Base-by-base conservation (phyloP, 1,140 invertebrate genomes). In the Drosophila kurseongensis region DNA sequence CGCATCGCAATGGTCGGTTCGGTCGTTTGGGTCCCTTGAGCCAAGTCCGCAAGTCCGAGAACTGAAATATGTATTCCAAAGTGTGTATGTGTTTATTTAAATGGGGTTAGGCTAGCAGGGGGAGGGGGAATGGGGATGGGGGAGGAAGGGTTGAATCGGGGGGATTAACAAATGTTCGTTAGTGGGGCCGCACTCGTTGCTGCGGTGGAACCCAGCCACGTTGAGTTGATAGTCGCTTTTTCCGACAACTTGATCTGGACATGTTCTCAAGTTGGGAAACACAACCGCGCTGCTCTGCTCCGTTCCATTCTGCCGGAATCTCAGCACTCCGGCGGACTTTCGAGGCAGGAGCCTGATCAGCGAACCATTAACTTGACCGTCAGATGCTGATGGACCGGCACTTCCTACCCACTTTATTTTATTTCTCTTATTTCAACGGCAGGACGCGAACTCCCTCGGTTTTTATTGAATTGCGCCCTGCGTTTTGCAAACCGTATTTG, bases 171-270 rank as follows among this genome's bases (percentile, higher is more conserved):
- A 73, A 75, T 74, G 69, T 75, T 75, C 71, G 71, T 74, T 74
- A 74, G 71, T 56, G 54, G 23, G 40, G 45, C 35, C 57, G 35
- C 69, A 51, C 58, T 57, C 51, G 62, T 58, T n/a, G 50, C 60
- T 78, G 80, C 67, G 65, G 75, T 67, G 51, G 75, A 36, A 73
- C 59, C 61, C 56, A 61, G 52, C 67, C 60, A 52, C 61, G 62
- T 75, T 63, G 74, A 75, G 67, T 74, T 78, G 52, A 83, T 80
- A 67, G 74, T 80, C 78, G 72, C 82, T 90, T 80, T 84, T 90
- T 75, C 72, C 72, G 80, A 88, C 75, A 86, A 77, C 82, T 91
- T 84, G 72, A 86, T 86, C 82, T 78, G 82, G 75, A 67, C 82
- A 88, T 86, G 73, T 79, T 81, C 80, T 89, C 78, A 85, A 90